Evolutionary conservation across 2,888 invertebrate genomes (phyloP), one percentile per base, ranked within the genome.

Genomic region (Drosophila pullipes): DNA sequence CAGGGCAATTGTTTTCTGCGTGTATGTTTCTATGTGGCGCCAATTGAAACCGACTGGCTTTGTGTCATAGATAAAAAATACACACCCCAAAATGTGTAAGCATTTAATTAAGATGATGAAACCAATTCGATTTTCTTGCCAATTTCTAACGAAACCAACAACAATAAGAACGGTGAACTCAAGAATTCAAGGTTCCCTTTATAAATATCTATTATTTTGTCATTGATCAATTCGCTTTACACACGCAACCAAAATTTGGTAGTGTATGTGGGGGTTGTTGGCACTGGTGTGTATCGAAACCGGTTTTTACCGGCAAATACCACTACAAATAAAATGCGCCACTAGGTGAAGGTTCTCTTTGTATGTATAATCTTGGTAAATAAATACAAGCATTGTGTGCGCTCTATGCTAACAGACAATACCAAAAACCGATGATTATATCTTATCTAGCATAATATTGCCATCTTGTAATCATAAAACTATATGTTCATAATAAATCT

Each of bases 331-430:
- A 53, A 44, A 47, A 53, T 54, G 10, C 74, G 35, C 65, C 73
- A 86, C 67, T 86, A 76, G 86, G 89, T 87, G 86, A 87, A 87
- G 89, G 86, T 55, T 84, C 74, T 80, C 7, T 81, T 71, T 31
- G 30, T 55, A 64, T 52, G 30, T 50, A 33, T 47, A 50, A 39
- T 50, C 9, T 5, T 54, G 39, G 54, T 76, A 22, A 63, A 59
- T 61, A 67, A 13, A 49, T 28, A 57, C 30, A 22, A 58, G 44
- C 41, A 58, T 18, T 41, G 30, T 55, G 22, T 50, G n/a, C 37
- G 39, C 30, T 64, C 30, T 35, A 28, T 47, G 13, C 4, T 37
- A 58, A n/a, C 22, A 44, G 5, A 52, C n/a, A 30, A 25, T 18
- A 67, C 47, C 57, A 65, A 49, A 55, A 53, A 44, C 47, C 25